phyloP scores from a whole-genome alignment of 2,888 invertebrate species.

The Orthosia gothica region DNA sequence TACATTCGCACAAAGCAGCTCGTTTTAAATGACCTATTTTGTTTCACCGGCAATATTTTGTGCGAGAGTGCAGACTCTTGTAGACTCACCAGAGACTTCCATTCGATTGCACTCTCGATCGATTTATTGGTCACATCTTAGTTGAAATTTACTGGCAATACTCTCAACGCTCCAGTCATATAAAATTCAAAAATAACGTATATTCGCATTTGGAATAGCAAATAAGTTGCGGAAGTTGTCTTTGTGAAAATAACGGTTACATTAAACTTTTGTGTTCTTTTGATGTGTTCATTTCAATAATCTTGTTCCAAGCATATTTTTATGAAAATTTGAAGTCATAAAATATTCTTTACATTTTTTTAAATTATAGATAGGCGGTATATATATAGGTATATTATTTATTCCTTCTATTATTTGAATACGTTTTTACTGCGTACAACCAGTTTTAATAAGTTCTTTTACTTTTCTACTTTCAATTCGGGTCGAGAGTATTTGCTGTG shows the following conservation, averaged over 20 bases:
- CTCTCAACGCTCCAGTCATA: slow-evolving; percentile 47
- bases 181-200: slow-evolving; percentile 56
- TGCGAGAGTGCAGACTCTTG: slow-evolving; percentile 70
- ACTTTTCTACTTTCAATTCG: background rate
- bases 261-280: slow-evolving; percentile 16
- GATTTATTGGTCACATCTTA: slow-evolving; percentile 61
- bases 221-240: slow-evolving; percentile 4
- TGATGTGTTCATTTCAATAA: slow-evolving; percentile 8
- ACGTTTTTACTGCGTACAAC: background rate
- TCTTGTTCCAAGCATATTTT: background rate
- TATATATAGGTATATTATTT: no score
- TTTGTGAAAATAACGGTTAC: slow-evolving; percentile 30
- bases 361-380: no score
- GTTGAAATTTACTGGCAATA: slow-evolving; percentile 59
- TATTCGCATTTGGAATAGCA: slow-evolving; percentile 46
- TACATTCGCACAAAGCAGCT: slow-evolving; percentile 24
- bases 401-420: no score
- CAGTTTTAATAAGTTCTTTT: background rate
- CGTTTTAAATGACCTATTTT: slow-evolving; percentile 51
- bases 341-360: no score
- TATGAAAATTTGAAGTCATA: background rate
- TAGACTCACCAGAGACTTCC: slow-evolving; percentile 64
- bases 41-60: slow-evolving; percentile 46
- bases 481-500: background rate
- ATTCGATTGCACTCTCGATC: slow-evolving; percentile 64